Evolutionary conservation across 2,888 invertebrate genomes (phyloP).

Genomic region (Apodemia duryi): DNA sequence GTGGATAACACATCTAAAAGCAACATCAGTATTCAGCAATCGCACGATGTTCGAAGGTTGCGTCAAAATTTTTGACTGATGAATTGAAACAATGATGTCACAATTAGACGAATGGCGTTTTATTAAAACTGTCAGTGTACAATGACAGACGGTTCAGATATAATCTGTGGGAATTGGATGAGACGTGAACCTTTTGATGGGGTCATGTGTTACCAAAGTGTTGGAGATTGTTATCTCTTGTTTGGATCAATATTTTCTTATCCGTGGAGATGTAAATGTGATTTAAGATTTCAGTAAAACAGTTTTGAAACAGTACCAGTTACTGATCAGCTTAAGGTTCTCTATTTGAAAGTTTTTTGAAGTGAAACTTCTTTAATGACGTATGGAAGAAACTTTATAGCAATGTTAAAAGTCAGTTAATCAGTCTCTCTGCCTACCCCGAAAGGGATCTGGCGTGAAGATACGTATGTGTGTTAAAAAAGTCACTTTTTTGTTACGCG

Average conservation of each 20-base stretch:
- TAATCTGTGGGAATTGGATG: conserved; percentile 48
- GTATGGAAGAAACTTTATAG: too few species aligned
- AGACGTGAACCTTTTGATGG: conserved; percentile 35
- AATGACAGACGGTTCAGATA: conserved; percentile 48
- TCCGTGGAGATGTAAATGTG: conserved; percentile 39
- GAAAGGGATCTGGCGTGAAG: too few species aligned
- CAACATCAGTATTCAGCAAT: conserved; percentile 25
- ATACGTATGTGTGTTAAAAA: too few species aligned
- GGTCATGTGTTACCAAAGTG: conserved; percentile 29
- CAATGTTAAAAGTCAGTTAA: too few species aligned
- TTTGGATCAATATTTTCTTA: conserved; percentile 7
- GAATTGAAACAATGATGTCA: conserved; percentile 71
- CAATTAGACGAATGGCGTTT: conserved; percentile 54
- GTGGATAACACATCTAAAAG: conserved; percentile 21
- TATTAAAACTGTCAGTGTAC: conserved; percentile 39
- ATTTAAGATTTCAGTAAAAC: conserved; percentile 42
- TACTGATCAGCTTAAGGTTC: too few species aligned
- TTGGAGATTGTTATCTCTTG: conserved; percentile 27
- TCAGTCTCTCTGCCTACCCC: too few species aligned
- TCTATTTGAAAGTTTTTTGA: too few species aligned
- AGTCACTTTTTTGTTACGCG: too few species aligned
- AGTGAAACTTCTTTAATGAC: too few species aligned
- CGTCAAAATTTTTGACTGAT: conserved; percentile 52
- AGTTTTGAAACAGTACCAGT: too few species aligned
- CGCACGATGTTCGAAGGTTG: conserved; percentile 46